phyloP scores from a whole-genome alignment of 2,888 invertebrate genomes.

The Itoplectis maculator region DNA sequence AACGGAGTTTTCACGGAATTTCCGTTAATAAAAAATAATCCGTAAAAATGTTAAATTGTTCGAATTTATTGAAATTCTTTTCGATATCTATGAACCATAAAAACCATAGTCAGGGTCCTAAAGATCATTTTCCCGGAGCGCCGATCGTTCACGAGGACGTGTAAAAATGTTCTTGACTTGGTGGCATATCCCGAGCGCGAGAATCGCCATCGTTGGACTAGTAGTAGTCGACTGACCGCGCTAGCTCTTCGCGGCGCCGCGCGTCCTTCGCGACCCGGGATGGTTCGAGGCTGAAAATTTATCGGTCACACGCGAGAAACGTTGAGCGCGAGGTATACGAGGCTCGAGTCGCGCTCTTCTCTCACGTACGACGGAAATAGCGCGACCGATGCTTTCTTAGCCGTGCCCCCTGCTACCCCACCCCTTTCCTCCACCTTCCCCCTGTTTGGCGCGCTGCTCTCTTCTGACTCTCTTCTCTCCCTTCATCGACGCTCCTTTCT shows the following conservation, averaged over 20 bases:
- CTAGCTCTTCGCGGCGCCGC: not conserved
- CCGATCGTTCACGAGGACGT: too few species aligned
- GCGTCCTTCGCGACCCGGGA: conserved; percentile 40
- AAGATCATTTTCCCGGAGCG: too few species aligned
- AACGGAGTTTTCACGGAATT: too few species aligned
- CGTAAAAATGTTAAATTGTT: too few species aligned
- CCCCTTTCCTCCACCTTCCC: too few species aligned
- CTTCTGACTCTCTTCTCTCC: conserved; percentile 27
- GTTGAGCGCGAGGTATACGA: conserved; percentile 39
- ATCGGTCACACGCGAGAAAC: conserved; percentile 58
- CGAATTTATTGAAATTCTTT: too few species aligned
- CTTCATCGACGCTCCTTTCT: conserved; percentile 40
- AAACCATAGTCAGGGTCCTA: too few species aligned
- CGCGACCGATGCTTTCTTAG: conserved; percentile 58
- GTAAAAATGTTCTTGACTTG: too few species aligned
- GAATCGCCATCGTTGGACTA: too few species aligned
- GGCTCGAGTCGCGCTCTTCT: conserved; percentile 27
- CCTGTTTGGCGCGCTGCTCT: conserved; percentile 46
- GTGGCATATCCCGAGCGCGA: too few species aligned
- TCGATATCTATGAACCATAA: too few species aligned
- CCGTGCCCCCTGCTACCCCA: conserved; percentile 38
- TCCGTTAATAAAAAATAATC: too few species aligned
- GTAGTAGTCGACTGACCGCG: not conserved
- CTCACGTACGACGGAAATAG: conserved; percentile 63
- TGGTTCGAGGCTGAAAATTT: conserved; percentile 58